Conservation (phyloP, 1,140 invertebrate species). For the Drosophila carrolli region DNA sequence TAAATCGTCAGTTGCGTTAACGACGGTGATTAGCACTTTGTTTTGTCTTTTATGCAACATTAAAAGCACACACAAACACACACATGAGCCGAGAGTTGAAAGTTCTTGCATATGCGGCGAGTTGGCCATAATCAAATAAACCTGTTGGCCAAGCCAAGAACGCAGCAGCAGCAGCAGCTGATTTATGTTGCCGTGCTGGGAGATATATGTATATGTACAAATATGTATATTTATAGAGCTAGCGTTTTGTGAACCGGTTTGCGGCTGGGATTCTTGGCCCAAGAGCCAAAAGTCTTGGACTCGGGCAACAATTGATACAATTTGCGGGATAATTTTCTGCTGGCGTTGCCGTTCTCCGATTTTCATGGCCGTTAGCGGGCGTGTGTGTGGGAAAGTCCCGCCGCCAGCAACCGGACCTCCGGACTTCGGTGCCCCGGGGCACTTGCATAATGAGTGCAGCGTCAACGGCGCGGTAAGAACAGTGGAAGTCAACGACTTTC, state of each 20-base stretch:
- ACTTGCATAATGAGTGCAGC: constrained; percentile 48
- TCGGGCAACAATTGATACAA: constrained; percentile 74
- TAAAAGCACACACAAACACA: constrained; percentile 15
- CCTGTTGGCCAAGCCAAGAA: constrained; percentile 62
- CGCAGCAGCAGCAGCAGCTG: constrained; percentile 52
- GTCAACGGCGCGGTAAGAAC: constrained; percentile 13
- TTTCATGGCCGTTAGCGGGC: constrained; percentile 55
- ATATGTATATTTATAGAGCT: constrained; percentile 41
- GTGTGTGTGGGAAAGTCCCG: constrained; percentile 62
- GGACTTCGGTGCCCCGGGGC: constrained; percentile 12
- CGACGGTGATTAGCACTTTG: constrained; percentile 38
- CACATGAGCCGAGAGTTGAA: constrained; percentile 32
- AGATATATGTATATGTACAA: constrained; percentile 14
- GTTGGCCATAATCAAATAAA: constrained; percentile 69
- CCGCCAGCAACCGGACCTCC: constrained; percentile 30
- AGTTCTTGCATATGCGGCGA: constrained; percentile 46
- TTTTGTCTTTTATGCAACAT: constrained; percentile 19
- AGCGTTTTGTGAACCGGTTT: constrained; percentile 56
- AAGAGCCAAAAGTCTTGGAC: constrained; percentile 45
- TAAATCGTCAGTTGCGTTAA: constrained; percentile 26
- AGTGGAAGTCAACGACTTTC: constrained; percentile 61
- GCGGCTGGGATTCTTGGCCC: constrained; percentile 37
- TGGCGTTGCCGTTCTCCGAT: constrained; percentile 13
- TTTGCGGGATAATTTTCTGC: constrained; percentile 59
- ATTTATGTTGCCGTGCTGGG: constrained; percentile 66